Conservation (phyloP, 2,888 invertebrate genomes). For the Acronicta alni region DNA sequence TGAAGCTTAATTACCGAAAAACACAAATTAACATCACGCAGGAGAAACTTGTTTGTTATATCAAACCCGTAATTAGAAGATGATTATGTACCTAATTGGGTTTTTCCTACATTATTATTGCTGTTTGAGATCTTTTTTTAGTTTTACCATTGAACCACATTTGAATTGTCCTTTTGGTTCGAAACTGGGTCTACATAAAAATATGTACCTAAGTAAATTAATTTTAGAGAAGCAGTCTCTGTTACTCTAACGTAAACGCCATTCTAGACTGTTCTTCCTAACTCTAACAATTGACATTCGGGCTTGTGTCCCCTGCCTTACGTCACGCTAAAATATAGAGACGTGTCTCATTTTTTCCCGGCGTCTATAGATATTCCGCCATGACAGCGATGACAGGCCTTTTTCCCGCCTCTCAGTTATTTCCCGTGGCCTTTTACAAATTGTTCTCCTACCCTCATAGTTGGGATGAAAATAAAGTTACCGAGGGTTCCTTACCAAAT, state of each 20-base stretch:
- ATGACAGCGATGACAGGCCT: constrained; percentile 85
- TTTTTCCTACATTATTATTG: too few species aligned
- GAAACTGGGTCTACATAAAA: too few species aligned
- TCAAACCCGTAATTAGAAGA: too few species aligned
- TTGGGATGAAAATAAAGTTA: constrained; percentile 79
- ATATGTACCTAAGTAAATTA: too few species aligned
- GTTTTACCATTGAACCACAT: too few species aligned
- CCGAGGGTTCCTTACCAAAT: constrained; percentile 80
- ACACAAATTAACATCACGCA: background rate
- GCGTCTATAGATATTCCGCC: constrained; percentile 80
- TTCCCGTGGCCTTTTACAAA: constrained; percentile 84
- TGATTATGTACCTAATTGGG: too few species aligned
- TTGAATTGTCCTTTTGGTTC: too few species aligned
- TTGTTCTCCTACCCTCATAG: constrained; percentile 80
- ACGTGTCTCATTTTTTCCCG: constrained; percentile 78
- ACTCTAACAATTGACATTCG: constrained; percentile 21
- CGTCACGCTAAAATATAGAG: constrained; percentile 80
- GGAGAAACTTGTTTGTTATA: too few species aligned
- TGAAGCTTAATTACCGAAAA: constrained; percentile 8
- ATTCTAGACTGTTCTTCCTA: constrained; percentile 1
- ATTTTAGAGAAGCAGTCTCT: too few species aligned
- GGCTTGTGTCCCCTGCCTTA: constrained; percentile 56
- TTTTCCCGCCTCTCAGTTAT: constrained; percentile 83
- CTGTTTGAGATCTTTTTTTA: too few species aligned
- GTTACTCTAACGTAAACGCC: too few species aligned